phyloP scores from a whole-genome alignment of 2,888 invertebrate genomes.

The Drosophila trichaetosa region DNA sequence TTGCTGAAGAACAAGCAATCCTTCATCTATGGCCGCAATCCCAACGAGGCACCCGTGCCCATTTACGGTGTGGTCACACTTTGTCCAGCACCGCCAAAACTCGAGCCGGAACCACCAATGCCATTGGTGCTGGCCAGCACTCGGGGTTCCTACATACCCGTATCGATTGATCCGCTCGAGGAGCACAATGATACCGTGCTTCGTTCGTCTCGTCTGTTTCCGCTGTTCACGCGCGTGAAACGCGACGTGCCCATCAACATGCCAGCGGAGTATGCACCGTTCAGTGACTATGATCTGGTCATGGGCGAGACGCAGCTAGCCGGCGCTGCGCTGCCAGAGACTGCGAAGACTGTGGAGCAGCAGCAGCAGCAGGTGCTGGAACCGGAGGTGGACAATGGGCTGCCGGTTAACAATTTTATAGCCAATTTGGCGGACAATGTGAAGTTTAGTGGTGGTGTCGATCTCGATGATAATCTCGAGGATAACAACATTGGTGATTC shows the following conservation, averaged over 20 bases:
- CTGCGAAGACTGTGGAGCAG: background rate
- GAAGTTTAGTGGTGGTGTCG: conserved; percentile 79
- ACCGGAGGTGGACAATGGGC: conserved; percentile 51
- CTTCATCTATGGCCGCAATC: conserved; percentile 87
- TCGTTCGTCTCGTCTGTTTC: conserved; percentile 81
- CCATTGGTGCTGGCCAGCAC: conserved; percentile 61
- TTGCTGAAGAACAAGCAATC: conserved; percentile 85
- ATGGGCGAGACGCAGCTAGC: conserved; percentile 57
- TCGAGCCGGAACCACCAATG: conserved; percentile 9
- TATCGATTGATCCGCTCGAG: conserved; percentile 81
- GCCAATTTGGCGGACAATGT: conserved; percentile 84
- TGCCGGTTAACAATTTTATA: conserved; percentile 82
- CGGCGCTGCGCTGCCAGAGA: conserved; percentile 14
- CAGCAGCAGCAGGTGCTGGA: conserved; percentile 18
- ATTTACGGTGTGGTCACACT: conserved; percentile 87
- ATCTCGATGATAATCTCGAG: conserved; percentile 71
- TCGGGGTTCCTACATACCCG: conserved; percentile 82
- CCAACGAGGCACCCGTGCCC: conserved; percentile 86
- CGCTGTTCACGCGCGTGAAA: conserved; percentile 75
- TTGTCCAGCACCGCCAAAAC: conserved; percentile 77
- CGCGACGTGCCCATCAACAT: conserved; percentile 50
- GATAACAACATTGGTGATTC: conserved; percentile 66
- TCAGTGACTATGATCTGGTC: conserved; percentile 52
- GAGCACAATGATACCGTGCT: conserved; percentile 73
- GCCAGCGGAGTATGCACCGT: conserved; percentile 34